Percentiles rank a stretch among this genome's conserved stretches.
phyloP scores from a whole-genome alignment of 2,113 vertebrate genomes.

The Gorsachius goisagi region DNA sequence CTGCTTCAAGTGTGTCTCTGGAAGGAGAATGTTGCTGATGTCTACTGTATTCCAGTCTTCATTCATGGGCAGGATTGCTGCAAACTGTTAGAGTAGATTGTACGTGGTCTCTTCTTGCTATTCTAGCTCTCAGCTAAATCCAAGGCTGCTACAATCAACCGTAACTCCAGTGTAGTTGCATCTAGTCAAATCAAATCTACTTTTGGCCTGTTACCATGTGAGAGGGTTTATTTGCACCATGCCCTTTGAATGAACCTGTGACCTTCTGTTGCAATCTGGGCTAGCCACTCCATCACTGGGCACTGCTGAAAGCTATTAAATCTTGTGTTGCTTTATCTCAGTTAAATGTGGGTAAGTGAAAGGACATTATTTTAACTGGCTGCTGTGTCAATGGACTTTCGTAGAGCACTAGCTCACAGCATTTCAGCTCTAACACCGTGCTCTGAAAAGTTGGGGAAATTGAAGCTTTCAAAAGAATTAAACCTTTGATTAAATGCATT shows the following conservation, averaged over 20 bases:
- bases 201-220: background rate
- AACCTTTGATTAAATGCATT: slow-evolving; percentile 54
- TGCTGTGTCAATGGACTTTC: slow-evolving; percentile 10
- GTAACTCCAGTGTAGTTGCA: background rate
- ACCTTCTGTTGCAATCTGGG: background rate
- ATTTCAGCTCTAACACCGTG: background rate
- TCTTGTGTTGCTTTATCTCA: slow-evolving; percentile 30
- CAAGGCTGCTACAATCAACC: background rate
- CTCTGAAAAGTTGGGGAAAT: slow-evolving; percentile 35
- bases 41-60: background rate
- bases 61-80: background rate
- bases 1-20: background rate
- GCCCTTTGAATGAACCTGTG: slow-evolving; percentile 10
- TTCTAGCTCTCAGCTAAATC: background rate
- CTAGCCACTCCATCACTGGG: background rate
- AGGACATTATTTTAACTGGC: slow-evolving; percentile 42
- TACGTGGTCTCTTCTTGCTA: background rate
- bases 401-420: background rate
- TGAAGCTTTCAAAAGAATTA: slow-evolving; percentile 36
- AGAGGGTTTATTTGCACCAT: background rate
- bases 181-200: slow-evolving; percentile 10
- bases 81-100: background rate
- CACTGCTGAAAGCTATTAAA: slow-evolving; percentile 27
- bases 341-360: slow-evolving; percentile 52
- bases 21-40: background rate